These are phyloP conservation scores for Cromileptes altivelis DNA, from an alignment of 2,113 vertebrate genomes.

Conservation along the genomic window DNA sequence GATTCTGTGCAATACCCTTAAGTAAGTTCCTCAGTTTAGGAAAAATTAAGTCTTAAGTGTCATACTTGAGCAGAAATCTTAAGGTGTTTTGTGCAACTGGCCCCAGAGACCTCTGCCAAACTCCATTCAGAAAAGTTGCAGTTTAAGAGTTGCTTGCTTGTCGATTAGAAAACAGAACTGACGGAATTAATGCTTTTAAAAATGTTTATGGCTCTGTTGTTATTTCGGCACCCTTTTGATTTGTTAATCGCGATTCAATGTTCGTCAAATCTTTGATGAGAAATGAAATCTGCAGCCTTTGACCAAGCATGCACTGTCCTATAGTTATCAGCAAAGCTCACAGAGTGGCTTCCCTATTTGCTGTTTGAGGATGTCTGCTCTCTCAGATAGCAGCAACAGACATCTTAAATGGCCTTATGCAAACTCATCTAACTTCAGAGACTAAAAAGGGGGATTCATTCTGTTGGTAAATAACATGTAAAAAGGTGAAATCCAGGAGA, in stretches of 20 bases:
- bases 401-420: background rate
- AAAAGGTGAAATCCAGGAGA: background rate
- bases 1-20: too few relatives aligned
- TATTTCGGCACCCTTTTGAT: too few relatives aligned
- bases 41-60: too few relatives aligned
- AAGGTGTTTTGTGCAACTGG: too few relatives aligned
- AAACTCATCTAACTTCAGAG: background rate
- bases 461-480: background rate
- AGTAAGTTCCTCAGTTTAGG: too few relatives aligned
- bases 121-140: background rate
- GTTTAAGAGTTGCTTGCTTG: background rate
- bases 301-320: background rate
- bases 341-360: background rate
- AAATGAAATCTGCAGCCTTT: background rate
- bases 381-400: background rate
- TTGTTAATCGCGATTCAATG: too few relatives aligned
- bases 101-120: background rate
- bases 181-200: too few relatives aligned
- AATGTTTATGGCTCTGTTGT: too few relatives aligned
- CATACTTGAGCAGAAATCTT: too few relatives aligned
- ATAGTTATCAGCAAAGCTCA: background rate
- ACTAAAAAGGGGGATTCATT: background rate
- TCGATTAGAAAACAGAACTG: too few relatives aligned
- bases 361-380: background rate
- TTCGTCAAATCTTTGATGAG: too few relatives aligned